Conservation (phyloP, 2,797 vertebrate species). For the Ctenosaura bakeri region DNA sequence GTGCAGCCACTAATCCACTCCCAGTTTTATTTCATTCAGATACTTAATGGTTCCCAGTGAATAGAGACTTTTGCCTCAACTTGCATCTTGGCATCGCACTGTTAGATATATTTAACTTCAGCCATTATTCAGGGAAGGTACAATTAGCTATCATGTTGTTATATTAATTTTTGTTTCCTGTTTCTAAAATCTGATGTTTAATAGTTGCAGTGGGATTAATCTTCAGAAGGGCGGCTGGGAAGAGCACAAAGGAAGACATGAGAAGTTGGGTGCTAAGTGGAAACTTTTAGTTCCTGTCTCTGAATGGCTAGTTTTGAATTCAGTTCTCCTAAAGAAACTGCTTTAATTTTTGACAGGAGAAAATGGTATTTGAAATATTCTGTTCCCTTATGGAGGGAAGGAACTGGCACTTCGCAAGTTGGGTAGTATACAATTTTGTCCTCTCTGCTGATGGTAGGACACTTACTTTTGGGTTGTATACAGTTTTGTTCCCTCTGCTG, state of each 20-base stretch:
- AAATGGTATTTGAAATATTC: slow-evolving; percentile 76
- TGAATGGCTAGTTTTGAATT: slow-evolving; percentile 78
- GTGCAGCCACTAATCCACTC: slow-evolving; percentile 82
- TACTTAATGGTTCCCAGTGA: slow-evolving; percentile 76
- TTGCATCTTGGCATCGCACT: slow-evolving; percentile 87
- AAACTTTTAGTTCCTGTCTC: slow-evolving; percentile 79
- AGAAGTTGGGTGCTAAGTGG: slow-evolving; percentile 83
- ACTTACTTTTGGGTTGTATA: neutral
- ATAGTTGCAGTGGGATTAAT: slow-evolving; percentile 70
- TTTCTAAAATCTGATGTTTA: slow-evolving; percentile 66
- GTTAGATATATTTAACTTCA: slow-evolving; percentile 85
- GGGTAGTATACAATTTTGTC: neutral
- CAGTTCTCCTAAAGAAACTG: slow-evolving; percentile 79
- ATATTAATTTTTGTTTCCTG: slow-evolving; percentile 52
- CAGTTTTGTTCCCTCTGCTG: neutral
- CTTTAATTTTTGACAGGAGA: slow-evolving; percentile 78
- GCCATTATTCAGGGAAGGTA: slow-evolving; percentile 85
- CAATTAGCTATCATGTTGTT: slow-evolving; percentile 76
- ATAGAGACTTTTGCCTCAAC: slow-evolving; percentile 83
- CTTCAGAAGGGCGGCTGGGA: slow-evolving; percentile 74
- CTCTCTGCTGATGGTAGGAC: neutral
- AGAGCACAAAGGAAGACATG: slow-evolving; percentile 80
- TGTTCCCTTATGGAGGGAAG: slow-evolving; percentile 77
- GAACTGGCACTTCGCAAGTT: slow-evolving; percentile 76
- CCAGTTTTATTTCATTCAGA: slow-evolving; percentile 81